Evolutionary conservation across 2,797 vertebrate genomes (phyloP), one percentile per base, ranked within the genome.

Genomic region (Rhodeus uyekii): DNA sequence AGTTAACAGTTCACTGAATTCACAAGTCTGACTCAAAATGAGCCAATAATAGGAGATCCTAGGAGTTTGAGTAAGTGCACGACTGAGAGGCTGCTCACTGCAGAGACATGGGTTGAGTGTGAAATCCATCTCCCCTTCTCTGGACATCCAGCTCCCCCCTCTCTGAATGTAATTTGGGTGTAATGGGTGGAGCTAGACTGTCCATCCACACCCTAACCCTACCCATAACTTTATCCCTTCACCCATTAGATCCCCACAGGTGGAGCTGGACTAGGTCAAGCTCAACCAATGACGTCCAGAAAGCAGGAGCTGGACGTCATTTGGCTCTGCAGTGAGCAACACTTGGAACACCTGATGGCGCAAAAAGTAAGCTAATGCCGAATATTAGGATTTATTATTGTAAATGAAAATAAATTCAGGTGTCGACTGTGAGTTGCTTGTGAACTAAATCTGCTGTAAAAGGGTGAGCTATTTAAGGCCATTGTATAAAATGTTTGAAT

Each of bases 201-300:
- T 27, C 24, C 12, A 27, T 27, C 12, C 24, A 29, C 55, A 14
- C 24, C 24, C 55, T 60, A 29, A 60, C 24, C 55, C 12, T 27
- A 27, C 55, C 55, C 55, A 29, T 60, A 29, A 60, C 55, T 60
- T 12, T 60, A 16, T 29, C 55, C 93, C 94, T 60, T 12, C 55
- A 29, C 55, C 13, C 24, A 60, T 60, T 60, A 60, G 55, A 60
- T 60, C 55, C 55, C 27, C 55, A 60, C 12, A 58, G 24, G 55
- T 60, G 55, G 55, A 60, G 55, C 55, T 60, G 55, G 55, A 60
- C 55, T 60, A 60, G 55, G 24, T 60, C 55, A 60, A 58, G 24
- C 55, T 60, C 55, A 58, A 58, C 24, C 24, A 12, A 60, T 60
- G 13, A 14, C 55, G 2, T 60, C 24, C 55, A 60, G 24, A 58